These are phyloP conservation scores for Dasysyrphus tricinctus DNA, from an alignment of 2,888 invertebrate genomes.

Conservation along the genomic window DNA sequence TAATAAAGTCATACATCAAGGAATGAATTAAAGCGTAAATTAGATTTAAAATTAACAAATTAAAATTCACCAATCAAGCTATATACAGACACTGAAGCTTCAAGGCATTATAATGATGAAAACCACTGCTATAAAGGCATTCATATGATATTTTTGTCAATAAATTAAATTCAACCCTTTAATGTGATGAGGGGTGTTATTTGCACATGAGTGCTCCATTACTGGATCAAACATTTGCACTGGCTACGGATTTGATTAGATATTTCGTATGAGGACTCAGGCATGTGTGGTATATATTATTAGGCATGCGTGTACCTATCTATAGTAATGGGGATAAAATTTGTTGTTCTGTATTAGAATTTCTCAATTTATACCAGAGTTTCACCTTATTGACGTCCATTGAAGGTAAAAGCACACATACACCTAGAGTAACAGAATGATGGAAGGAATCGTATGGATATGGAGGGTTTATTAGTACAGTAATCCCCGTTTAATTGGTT, in stretches of 20 bases:
- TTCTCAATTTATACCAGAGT: conserved; percentile 1
- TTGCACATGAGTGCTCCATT: conserved; percentile 23
- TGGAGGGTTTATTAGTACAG: not conserved
- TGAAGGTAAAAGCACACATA: conserved; percentile 8
- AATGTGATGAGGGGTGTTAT: conserved; percentile 18
- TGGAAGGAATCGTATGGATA: not conserved
- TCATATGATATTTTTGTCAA: not conserved
- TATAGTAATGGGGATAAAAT: not conserved
- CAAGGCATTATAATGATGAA: not conserved
- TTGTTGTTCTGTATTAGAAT: conserved; percentile 10
- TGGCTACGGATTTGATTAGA: conserved; percentile 12
- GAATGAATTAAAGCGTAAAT: not conserved
- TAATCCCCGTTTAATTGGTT: not conserved
- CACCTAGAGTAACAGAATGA: not conserved
- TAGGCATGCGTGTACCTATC: not conserved
- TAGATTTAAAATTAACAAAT: not conserved
- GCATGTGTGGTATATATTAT: not conserved
- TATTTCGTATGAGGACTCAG: not conserved
- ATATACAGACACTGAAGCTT: not conserved
- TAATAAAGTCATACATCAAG: too few species aligned
- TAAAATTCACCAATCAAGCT: not conserved
- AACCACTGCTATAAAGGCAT: not conserved
- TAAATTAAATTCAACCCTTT: conserved; percentile 21
- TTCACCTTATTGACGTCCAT: conserved; percentile 2
- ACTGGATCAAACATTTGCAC: conserved; percentile 24